phyloP scores from a whole-genome alignment of 2,113 vertebrate species.

The Alligator mississippiensis region DNA sequence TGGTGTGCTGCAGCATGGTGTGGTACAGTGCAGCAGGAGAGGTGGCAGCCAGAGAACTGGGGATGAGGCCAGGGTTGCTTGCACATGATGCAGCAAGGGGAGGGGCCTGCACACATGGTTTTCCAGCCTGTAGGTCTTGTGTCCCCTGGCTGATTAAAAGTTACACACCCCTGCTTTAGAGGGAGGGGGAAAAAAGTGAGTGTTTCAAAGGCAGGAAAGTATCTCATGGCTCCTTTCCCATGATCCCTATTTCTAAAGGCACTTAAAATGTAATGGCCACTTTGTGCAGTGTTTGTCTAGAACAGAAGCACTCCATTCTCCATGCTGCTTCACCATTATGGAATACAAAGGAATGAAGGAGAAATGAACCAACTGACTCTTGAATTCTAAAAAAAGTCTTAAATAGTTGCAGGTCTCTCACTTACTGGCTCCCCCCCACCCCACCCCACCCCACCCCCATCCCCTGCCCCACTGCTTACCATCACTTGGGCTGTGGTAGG shows the following conservation, averaged over 20 bases:
- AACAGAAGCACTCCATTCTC: neutral
- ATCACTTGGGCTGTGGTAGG: too few relatives aligned
- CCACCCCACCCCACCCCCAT: too few relatives aligned
- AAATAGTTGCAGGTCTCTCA: too few relatives aligned
- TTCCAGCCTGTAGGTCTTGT: neutral
- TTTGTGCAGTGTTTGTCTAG: neutral
- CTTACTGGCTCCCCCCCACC: too few relatives aligned
- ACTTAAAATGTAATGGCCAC: fast-evolving
- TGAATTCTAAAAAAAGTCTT: too few relatives aligned
- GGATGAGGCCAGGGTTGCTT: too few relatives aligned
- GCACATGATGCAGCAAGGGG: too few relatives aligned
- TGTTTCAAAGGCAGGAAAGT: neutral
- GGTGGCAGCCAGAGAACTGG: too few relatives aligned
- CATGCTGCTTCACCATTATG: neutral
- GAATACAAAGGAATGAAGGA: neutral
- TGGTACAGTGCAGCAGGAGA: too few relatives aligned
- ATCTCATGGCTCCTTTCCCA: neutral
- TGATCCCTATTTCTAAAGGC: neutral
- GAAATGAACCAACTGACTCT: neutral
- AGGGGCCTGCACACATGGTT: too few relatives aligned
- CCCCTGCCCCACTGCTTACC: too few relatives aligned
- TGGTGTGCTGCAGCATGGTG: too few relatives aligned
- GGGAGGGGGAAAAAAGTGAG: neutral
- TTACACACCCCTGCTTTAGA: neutral
- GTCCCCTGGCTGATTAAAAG: neutral